Evolutionary conservation across 2,797 vertebrate species (phyloP).

Genomic region (Hirundo rustica): DNA sequence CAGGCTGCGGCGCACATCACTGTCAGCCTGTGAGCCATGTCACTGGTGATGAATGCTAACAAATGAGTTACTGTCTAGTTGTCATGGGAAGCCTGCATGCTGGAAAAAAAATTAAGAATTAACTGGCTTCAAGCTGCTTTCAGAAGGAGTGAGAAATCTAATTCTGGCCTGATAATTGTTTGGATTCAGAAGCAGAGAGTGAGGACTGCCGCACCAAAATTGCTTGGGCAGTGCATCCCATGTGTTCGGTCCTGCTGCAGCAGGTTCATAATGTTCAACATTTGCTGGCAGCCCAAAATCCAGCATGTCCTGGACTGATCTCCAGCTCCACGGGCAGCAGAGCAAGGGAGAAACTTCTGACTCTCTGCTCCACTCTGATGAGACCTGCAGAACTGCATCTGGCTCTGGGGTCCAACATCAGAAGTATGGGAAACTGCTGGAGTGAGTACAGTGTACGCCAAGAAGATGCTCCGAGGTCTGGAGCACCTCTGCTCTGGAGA

Average conservation of each 20-base stretch:
- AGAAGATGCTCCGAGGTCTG: background rate
- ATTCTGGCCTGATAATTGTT: background rate
- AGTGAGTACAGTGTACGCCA: background rate
- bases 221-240: background rate
- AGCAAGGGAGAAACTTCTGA: background rate
- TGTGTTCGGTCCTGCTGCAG: background rate
- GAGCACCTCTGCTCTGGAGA: background rate
- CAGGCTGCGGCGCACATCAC: rapidly evolving
- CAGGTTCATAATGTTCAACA: background rate
- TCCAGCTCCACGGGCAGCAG: background rate
- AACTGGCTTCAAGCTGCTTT: background rate
- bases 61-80: background rate
- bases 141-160: background rate
- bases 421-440: background rate
- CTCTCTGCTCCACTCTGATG: background rate
- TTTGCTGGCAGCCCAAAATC: background rate
- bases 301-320: background rate
- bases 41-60: background rate
- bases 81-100: background rate
- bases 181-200: background rate
- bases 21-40: background rate
- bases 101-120: background rate
- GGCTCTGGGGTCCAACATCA: background rate
- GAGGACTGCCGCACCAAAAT: background rate
- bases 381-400: background rate